Conservation (phyloP, 2,797 vertebrate species). For the Clarias laeviceps region DNA sequence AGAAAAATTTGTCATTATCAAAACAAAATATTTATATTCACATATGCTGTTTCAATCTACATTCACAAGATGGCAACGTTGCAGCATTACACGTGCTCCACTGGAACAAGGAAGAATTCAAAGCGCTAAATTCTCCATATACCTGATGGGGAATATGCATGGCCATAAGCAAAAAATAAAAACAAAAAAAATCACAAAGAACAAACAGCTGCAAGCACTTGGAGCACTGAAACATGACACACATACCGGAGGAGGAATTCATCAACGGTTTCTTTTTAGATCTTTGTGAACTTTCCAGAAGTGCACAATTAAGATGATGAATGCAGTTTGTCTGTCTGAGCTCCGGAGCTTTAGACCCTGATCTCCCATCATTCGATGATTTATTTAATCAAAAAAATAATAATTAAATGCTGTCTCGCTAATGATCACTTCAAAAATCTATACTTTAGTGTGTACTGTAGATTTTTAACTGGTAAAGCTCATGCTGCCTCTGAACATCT, state of each 20-base stretch:
- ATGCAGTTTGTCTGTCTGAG: not conserved
- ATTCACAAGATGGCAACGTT: constrained; percentile 56
- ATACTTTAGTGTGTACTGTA: not conserved
- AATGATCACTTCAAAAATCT: not conserved
- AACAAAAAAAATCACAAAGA: not conserved
- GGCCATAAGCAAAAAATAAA: not conserved
- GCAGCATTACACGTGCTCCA: constrained; percentile 4
- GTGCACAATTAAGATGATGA: not conserved
- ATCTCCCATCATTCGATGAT: constrained; percentile 3
- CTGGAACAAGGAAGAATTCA: not conserved
- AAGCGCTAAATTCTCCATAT: not conserved
- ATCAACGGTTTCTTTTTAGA: not conserved
- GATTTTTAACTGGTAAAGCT: not conserved
- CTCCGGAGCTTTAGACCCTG: not conserved
- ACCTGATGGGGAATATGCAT: not conserved
- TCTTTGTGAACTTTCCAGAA: not conserved
- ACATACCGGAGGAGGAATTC: not conserved
- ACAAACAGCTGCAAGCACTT: not conserved
- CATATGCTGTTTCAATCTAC: constrained; percentile 14
- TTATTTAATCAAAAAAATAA: not conserved
- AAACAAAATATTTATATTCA: not conserved
- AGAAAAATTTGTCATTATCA: not conserved
- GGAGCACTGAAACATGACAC: not conserved
- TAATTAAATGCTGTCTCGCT: not conserved
- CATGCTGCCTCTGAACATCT: constrained; percentile 22